Evolutionary conservation across 2,113 vertebrate species (phyloP), one percentile per base, ranked within the genome.

Genomic region (Melierax canorus): DNA sequence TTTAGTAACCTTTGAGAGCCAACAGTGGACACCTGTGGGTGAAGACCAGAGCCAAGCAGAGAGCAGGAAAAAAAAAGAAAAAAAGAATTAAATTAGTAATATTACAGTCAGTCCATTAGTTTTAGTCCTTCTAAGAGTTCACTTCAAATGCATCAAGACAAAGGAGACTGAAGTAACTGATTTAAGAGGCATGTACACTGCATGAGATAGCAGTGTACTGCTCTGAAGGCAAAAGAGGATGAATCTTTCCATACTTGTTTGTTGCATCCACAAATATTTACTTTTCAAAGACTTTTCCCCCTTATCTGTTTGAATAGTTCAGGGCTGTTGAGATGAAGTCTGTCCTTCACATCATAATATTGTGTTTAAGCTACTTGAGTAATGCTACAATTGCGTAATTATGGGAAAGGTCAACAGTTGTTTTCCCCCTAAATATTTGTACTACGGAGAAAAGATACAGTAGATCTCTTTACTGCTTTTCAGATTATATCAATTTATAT

Each of bases 1-100:
- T 98, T 98, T 98, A 98, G 98, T 98, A 98, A 96, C 97, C 97
- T 98, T 97, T 98, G 98, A 96, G 97, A 98, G 97, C 96, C 95
- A 96, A 91, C 96, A 98, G 94, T 62, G 96, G 98, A 95, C 82
- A 96, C 97, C 97, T 97, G 97, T 34, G 69, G 96, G 90, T 67
- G 92, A 98, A 96, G 97, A 98, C 91, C 97, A 96, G 88, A 96
- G 97, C 94, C 96, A 98, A 97, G 96, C 98, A 98, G 97, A 98
- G 66, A 97, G 97, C 97, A 98, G 97, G 92, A 60, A 71, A 92
- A 95, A 95, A n/a, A 24, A 39, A 18, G 2, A 86, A 86, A 88
- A 98, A 98, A 83, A 98, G 10, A 91, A 95, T 97, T 95, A 77
- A 58, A 95, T 98, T 98, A 98, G 98, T 96, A 97, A 97, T 94